Base-by-base conservation (phyloP, 2,888 invertebrate species). In the Polydrusus pterygomalis region DNA sequence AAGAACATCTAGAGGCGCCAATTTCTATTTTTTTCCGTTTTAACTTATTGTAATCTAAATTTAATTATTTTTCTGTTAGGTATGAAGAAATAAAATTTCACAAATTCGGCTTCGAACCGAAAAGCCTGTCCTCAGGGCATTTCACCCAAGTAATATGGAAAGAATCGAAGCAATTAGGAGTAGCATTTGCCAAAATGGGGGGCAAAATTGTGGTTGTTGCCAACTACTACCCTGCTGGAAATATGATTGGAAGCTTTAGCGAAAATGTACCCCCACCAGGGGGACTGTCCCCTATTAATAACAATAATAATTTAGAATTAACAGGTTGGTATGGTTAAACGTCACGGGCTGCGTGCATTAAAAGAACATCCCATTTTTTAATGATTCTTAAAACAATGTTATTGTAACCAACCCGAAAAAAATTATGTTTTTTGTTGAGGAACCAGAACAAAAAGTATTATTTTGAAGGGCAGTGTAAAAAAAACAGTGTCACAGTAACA, bases 181-280 rank as follows among this genome's bases (percentile, higher is more conserved):
- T 96, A 2, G 95, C 93, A 0, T 92, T 91, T 83, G 94, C 95
- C 5, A 92, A 89, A 80, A 75, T 78, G 2, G 83, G 92, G 58
- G 96, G 94, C 34, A 93, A 92, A 86, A 89, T 93, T 77, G 94
- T 93, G 83, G 96, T 97, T 0, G 97, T 98, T 0, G 96, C 95
- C 34, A 95, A 96, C 86, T 98, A 98, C 85, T 91, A 91, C 84
- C 97, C 98, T 0, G 93, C 97, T 0, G 97, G 97, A 6, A 98
- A 98, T 86, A 91, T 93, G 76, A 89, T 93, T 56, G 94, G 94
- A 0, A 91, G 91, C 80, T 96, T 93, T 82, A 88, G 90, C 15
- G 90, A 90, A 34, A 95, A 95, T 86, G 95, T 96, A 1, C 92
- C 91, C 6, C 93, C 93, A 49, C 88, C 91, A 62, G 88, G 60